Conservation (phyloP, 2,888 invertebrate genomes). For the Macropis europaea region DNA sequence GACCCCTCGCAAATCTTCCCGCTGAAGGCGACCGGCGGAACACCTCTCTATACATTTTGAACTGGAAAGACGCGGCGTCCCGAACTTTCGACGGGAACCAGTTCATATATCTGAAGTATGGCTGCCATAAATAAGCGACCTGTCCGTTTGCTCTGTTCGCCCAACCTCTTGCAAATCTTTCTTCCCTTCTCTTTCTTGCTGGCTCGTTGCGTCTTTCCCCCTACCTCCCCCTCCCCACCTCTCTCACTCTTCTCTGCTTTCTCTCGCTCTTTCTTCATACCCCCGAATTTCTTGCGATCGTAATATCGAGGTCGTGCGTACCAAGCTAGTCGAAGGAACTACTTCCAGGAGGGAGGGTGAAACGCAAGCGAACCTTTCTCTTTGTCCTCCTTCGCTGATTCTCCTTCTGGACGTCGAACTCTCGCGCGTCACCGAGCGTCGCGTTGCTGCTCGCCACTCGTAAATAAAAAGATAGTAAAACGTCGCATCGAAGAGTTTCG, state of each 20-base stretch:
- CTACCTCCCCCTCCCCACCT: neutral
- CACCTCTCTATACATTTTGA: slow-evolving; percentile 77
- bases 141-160: slow-evolving; percentile 78
- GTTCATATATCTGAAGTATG: slow-evolving; percentile 80
- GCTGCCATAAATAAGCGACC: slow-evolving; percentile 79
- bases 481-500: too few relatives aligned
- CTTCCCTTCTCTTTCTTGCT: slow-evolving; percentile 18
- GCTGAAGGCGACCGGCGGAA: slow-evolving; percentile 68
- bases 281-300: slow-evolving; percentile 60
- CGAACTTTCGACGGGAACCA: slow-evolving; percentile 80
- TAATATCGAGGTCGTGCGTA: slow-evolving; percentile 56
- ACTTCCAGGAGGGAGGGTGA: slow-evolving; percentile 17
- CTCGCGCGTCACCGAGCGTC: slow-evolving; percentile 23
- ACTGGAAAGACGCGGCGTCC: slow-evolving; percentile 77
- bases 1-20: slow-evolving; percentile 77
- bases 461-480: too few relatives aligned
- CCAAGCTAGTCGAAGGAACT: slow-evolving; percentile 43
- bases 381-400: slow-evolving; percentile 8
- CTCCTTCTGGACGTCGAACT: slow-evolving; percentile 24
- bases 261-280: slow-evolving; percentile 17
- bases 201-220: slow-evolving; percentile 3
- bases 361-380: slow-evolving; percentile 14
- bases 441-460: too few relatives aligned
- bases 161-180: slow-evolving; percentile 66
- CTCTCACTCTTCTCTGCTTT: slow-evolving; percentile 6